phyloP scores from a whole-genome alignment of 2,113 vertebrate genomes.

The Corynorhinus townsendii region DNA sequence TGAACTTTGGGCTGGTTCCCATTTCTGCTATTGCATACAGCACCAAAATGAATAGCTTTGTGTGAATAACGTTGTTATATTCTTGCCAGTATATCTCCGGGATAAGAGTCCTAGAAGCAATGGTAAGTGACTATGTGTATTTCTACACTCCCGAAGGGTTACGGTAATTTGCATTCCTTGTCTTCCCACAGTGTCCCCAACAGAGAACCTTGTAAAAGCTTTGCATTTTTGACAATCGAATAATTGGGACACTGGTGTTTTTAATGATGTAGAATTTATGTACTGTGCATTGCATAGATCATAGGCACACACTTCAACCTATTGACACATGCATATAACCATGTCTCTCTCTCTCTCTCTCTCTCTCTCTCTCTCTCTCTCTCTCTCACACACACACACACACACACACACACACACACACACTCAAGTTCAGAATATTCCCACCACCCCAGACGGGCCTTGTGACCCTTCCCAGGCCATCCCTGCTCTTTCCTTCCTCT shows the following conservation, averaged over 20 bases:
- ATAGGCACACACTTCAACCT: not conserved
- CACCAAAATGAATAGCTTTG: not conserved
- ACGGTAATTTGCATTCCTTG: not conserved
- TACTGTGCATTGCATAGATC: not conserved
- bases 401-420: too few relatives aligned
- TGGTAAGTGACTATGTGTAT: not conserved
- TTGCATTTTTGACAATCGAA: not conserved
- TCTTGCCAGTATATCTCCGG: not conserved
- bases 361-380: too few relatives aligned
- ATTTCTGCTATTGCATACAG: not conserved
- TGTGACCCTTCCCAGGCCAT: not conserved
- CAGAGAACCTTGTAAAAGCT: not conserved
- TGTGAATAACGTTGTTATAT: not conserved
- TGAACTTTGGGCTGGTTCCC: not conserved
- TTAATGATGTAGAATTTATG: not conserved
- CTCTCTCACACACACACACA: too few relatives aligned
- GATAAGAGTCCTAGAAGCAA: not conserved
- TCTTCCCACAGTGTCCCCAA: not conserved
- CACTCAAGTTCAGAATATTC: not conserved
- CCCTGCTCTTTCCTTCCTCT: too few relatives aligned
- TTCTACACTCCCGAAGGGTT: not conserved
- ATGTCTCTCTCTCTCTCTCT: too few relatives aligned
- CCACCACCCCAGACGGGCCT: not conserved
- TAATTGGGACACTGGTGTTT: not conserved
- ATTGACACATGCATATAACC: not conserved